Conservation (phyloP, 2,113 vertebrate species). For the Ameiurus melas region DNA sequence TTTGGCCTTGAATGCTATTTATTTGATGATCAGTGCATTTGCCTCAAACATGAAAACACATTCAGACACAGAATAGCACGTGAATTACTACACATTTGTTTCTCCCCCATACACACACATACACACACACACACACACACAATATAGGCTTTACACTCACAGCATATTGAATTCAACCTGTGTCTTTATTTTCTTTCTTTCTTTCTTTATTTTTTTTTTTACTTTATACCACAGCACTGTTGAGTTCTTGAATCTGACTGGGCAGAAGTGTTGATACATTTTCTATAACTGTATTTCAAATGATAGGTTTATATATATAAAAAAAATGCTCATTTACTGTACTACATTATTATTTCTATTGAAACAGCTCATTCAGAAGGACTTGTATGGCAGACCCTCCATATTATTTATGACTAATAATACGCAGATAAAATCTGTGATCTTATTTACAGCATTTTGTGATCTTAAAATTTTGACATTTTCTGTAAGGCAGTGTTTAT, state of each 20-base stretch:
- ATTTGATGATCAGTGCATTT: slow-evolving; percentile 30
- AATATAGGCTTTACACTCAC: background rate
- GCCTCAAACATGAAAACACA: background rate
- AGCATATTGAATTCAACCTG: background rate
- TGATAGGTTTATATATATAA: background rate
- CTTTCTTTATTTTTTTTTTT: background rate
- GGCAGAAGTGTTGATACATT: background rate
- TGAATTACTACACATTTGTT: background rate
- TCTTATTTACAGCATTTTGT: too few species aligned
- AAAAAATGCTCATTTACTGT: background rate
- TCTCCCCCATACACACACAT: background rate
- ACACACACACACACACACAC: background rate
- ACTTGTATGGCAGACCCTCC: background rate
- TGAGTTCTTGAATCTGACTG: background rate
- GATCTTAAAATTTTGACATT: too few species aligned
- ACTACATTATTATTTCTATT: background rate
- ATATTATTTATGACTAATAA: background rate
- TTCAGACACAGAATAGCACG: slow-evolving; percentile 11
- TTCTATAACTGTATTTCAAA: background rate
- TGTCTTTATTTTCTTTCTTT: background rate
- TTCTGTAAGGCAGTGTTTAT: background rate
- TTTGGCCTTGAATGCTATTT: slow-evolving; percentile 7
- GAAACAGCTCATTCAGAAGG: background rate
- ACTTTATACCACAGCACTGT: background rate
- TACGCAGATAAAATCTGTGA: background rate